Base-by-base conservation (phyloP, 2,797 vertebrate genomes). In the Etheostoma perlongum region DNA sequence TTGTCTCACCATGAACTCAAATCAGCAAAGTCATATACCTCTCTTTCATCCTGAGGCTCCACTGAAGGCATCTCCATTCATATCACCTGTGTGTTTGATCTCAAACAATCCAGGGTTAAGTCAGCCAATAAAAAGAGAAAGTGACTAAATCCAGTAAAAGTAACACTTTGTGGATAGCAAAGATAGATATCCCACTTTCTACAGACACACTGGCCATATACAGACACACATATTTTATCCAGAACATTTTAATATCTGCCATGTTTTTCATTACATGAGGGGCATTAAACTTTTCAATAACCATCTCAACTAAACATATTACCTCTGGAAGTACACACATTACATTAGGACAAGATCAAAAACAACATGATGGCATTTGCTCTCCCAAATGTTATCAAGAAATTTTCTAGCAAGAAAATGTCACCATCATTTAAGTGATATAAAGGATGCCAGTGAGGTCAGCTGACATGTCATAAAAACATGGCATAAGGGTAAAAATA, bases 1-100 rank as follows among this genome's bases (percentile, higher is more conserved):
- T 63, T 49, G 33, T 81, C 76, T 58, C 49, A 33, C 47, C 58
- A 67, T 74, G 72, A 30, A 48, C 67, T 72, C 54, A 67, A 59
- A 70, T 76, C 82, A 74, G 64, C 66, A 66, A 76, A 23, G 30
- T 67, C 47, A 70, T 54, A 67, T 70, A 74, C 44, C 52, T 44
- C n/a, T 33, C 44, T 73, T 60, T 61, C 16, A 42, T 30, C 51
- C 30, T 3, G 47, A 81, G 61, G 59, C 47, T 60, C 36, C 25
- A 1, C 19, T 62, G 70, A 59, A 23, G 21, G 19, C 53, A 44
- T 30, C 54, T 70, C 14, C 18, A 19, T 42, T 62, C 44, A 27
- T 19, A 23, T 65, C 30, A 54, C 1, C 16, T 2, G 12, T 51
- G 15, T 1, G 7, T 78, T 57, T 68, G 16, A 58, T 6, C 27